These are phyloP conservation scores for Notoglanidium macrostoma DNA, from an alignment of 2,797 vertebrate species.

Conservation along the genomic window DNA sequence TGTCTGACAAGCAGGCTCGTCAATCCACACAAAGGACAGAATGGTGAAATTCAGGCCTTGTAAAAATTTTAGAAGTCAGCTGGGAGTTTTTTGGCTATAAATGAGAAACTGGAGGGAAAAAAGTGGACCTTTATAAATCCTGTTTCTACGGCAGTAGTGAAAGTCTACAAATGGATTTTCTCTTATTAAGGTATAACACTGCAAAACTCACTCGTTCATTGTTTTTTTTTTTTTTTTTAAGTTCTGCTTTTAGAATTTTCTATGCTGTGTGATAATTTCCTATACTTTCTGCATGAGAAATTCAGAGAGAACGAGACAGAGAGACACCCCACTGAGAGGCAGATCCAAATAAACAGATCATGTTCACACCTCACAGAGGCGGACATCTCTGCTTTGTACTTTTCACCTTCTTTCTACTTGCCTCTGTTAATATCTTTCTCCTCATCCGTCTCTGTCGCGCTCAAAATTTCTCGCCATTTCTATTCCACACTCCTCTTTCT, in stretches of 20 bases:
- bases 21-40: background rate
- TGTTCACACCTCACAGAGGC: constrained; percentile 18
- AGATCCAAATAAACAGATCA: constrained; percentile 64
- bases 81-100: background rate
- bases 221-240: background rate
- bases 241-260: background rate
- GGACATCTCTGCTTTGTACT: constrained; percentile 55
- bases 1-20: background rate
- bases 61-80: constrained; percentile 4
- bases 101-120: background rate
- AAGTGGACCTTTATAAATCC: background rate
- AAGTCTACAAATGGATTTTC: background rate
- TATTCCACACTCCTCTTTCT: constrained; percentile 56
- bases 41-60: background rate
- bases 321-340: constrained; percentile 54
- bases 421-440: constrained; percentile 59
- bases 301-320: background rate
- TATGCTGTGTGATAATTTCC: background rate
- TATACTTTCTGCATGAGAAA: background rate
- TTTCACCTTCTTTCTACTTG: constrained; percentile 55
- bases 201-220: background rate
- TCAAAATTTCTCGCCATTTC: constrained; percentile 54
- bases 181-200: background rate
- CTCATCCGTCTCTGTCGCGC: background rate
- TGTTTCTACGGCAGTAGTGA: background rate